Conservation (phyloP, 2,113 vertebrate species). For the Phocoena sinus region DNA sequence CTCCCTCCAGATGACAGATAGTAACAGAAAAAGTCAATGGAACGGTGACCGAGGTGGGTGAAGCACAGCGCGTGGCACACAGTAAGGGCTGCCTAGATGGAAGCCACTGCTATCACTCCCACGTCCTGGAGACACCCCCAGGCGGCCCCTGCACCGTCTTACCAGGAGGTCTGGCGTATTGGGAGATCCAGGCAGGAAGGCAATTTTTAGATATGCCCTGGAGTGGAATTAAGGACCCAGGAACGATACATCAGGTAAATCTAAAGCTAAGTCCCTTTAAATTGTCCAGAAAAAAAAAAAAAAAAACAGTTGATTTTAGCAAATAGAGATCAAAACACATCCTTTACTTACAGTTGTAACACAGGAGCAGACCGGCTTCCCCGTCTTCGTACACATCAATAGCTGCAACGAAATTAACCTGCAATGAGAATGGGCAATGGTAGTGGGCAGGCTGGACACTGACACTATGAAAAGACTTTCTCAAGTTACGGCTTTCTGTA, state of each 20-base stretch:
- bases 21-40: background rate
- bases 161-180: background rate
- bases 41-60: accelerated
- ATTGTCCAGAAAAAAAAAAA: background rate
- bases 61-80: background rate
- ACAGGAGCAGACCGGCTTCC: constrained; percentile 95
- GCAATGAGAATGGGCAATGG: constrained; percentile 76
- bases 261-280: background rate
- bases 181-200: background rate
- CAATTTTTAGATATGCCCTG: background rate
- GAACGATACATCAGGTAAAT: background rate
- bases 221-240: background rate
- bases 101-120: background rate
- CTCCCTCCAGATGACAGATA: background rate
- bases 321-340: too few relatives aligned
- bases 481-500: background rate
- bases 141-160: accelerated
- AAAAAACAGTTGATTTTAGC: background rate
- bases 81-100: background rate
- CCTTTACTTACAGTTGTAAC: constrained; percentile 96
- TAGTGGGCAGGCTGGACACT: constrained; percentile 24
- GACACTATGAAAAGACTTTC: background rate
- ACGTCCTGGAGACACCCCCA: background rate
- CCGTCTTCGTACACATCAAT: constrained; percentile 99
- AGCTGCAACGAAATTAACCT: constrained; percentile 98